These are phyloP conservation scores for Neolamprologus ventralis DNA, from an alignment of 2,113 vertebrate species.

Conservation along the genomic window DNA sequence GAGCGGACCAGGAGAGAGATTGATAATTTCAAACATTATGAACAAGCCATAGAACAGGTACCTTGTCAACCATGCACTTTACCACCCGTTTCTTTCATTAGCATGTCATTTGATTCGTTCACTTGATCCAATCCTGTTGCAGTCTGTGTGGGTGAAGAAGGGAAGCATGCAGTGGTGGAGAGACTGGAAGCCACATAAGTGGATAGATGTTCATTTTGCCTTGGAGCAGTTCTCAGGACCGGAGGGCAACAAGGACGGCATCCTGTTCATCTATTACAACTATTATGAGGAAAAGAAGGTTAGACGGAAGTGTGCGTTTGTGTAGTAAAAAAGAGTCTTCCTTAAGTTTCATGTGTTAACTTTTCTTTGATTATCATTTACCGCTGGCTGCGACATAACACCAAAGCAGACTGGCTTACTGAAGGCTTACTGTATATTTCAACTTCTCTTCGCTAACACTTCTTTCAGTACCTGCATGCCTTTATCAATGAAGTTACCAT, in stretches of 20 bases:
- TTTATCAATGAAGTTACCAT: slow-evolving; percentile 95
- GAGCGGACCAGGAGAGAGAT: slow-evolving; percentile 88
- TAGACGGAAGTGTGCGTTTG: slow-evolving; percentile 68
- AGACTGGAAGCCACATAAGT: slow-evolving; percentile 92
- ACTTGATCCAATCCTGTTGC: background rate
- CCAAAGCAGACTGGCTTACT: background rate
- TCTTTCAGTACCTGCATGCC: slow-evolving; percentile 85
- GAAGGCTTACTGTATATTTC: background rate
- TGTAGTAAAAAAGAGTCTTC: background rate
- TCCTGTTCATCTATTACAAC: slow-evolving; percentile 94
- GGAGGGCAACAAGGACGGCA: slow-evolving; percentile 86
- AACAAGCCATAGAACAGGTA: slow-evolving; percentile 94
- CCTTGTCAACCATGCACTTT: background rate
- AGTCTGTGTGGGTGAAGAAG: slow-evolving; percentile 98
- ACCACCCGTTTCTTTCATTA: background rate
- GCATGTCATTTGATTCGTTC: background rate
- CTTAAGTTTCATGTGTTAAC: accelerated
- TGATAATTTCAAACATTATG: slow-evolving; percentile 90
- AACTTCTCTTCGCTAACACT: background rate
- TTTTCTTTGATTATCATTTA: background rate
- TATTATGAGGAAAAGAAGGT: slow-evolving; percentile 94
- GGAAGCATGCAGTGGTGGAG: slow-evolving; percentile 94
- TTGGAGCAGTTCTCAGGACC: slow-evolving; percentile 91
- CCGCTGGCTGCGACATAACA: background rate
- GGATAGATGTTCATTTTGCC: slow-evolving; percentile 89